Evolutionary conservation across 2,888 invertebrate species (phyloP), one percentile per base, ranked within the genome.

Genomic region (Macaria notata): DNA sequence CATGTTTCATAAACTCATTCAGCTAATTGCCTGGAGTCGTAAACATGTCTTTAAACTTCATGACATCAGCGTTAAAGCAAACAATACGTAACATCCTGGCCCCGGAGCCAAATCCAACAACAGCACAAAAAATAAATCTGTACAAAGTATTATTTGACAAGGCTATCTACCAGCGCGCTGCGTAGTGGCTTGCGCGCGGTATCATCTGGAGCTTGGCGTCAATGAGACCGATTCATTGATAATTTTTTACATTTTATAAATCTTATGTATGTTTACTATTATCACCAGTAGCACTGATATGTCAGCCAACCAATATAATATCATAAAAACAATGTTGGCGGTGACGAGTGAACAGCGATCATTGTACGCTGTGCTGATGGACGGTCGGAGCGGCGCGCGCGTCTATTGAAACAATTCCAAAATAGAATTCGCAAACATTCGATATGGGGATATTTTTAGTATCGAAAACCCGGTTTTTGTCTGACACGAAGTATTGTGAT

Each of bases 341-440:
- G 4, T 4, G 9, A n/a, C 4, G n/a, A 9, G 4, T 8, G 9
- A 8, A 41, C 9, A 41, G 41, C 49, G 41, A 63, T 54, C 53
- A 54, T 57, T 30, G n/a, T 30, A 36, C 39, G 36, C 39, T 54
- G 46, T 39, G 46, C 39, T 62, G 53, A 62, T 59, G 31, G 43
- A 50, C 19, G 46, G 49, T 9, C 44, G 43, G 36, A 46, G 42
- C 41, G 52, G 51, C 62, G 68, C 52, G 69, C 73, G 70, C 69
- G 63, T 63, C 72, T 70, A 72, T 61, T 72, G 74, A 75, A 79
- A 84, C 81, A 81, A 82, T 78, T 82, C 82, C 75, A 82, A 91
- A 91, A 90, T 90, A 89, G 88, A 87, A 80, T 87, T 86, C 81
- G 86, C 86, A 90, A 88, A 86, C 89, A 89, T 89, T 88, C 81